Base-by-base conservation (phyloP, 2,888 invertebrate genomes). In the Nysson spinosus region DNA sequence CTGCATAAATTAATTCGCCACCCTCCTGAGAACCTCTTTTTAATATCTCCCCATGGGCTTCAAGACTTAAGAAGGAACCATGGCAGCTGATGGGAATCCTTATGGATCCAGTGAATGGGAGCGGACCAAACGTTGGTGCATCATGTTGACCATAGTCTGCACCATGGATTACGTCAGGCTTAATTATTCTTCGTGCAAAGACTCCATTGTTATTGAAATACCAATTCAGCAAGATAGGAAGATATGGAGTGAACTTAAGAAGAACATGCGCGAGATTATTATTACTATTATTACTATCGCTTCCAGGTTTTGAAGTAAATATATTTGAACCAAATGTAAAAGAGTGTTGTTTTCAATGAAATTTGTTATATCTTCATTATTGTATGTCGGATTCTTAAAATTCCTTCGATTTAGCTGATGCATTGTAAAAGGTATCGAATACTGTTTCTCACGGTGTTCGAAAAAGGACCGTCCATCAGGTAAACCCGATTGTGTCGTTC, bases 371-470 rank as follows among this genome's bases (percentile, higher is more conserved):
- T 43, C 4, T 2, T 22, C 20, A 32, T 22, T 17, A 34, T 4
- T 52, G 32, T 11, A 14, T 5, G 6, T 4, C 11, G 6, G n/a
- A 11, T n/a, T n/a, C n/a, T n/a, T n/a, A n/a, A n/a, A n/a, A n/a
- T n/a, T n/a, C 58, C 34, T 28, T 35, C 30, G 24, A 26, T 24
- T 32, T 20, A 46, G 55, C 47, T 44, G 35, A 28, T n/a, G 34
- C 19, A 56, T 57, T 69, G 58, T n/a, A 30, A 47, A 50, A 47
- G 57, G 50, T 56, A 55, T 42, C 40, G 65, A 73, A 78, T 62
- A 77, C 70, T 76, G 79, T 82, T 84, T 84, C 83, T 84, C 84
- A 84, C 84, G 84, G 80, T 83, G 75, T 24, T 72, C 61, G 67
- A 75, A 77, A 81, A 79, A 78, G 76, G 74, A 73, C 78, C 69